phyloP scores from a whole-genome alignment of 2,888 invertebrate species.

The Scaptodrosophila latifasciaeformis region DNA sequence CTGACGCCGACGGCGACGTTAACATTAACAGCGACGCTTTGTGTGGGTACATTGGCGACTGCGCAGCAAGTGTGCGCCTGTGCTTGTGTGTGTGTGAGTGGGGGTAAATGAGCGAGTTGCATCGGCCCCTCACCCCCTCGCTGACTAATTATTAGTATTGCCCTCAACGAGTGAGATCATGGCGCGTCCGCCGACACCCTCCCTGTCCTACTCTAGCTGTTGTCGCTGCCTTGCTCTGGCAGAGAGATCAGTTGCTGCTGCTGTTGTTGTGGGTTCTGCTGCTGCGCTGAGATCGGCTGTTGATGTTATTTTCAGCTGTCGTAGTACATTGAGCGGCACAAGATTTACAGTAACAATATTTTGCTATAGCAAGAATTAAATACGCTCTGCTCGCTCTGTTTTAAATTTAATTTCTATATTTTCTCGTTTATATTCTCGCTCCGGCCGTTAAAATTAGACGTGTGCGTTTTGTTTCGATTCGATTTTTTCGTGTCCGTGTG shows the following conservation, averaged over 20 bases:
- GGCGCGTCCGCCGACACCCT: too few relatives aligned
- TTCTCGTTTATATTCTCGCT: constrained; percentile 16
- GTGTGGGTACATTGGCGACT: constrained; percentile 48
- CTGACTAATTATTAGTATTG: too few relatives aligned
- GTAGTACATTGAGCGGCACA: constrained; percentile 34
- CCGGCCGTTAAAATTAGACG: constrained; percentile 52
- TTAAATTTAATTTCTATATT: constrained; percentile 13
- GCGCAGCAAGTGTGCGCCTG: constrained; percentile 21
- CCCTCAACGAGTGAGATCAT: not conserved
- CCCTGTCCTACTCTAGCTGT: too few relatives aligned
- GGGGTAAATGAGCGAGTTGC: constrained; percentile 46
- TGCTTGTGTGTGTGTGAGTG: constrained; percentile 36
- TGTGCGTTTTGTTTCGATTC: not conserved
- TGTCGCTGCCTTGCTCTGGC: not conserved
- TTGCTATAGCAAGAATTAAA: constrained; percentile 60
- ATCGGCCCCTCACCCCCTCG: too few relatives aligned
- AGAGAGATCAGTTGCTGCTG: not conserved
- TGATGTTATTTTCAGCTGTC: constrained; percentile 59
- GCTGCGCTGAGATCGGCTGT: constrained; percentile 16
- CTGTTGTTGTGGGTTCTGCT: not conserved
- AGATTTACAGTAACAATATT: constrained; percentile 66
- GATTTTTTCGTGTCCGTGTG: constrained; percentile 17
- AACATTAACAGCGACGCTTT: too few relatives aligned
- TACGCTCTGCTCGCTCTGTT: constrained; percentile 42
- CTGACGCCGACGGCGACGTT: not conserved